Evolutionary conservation across 2,888 invertebrate genomes (phyloP), one percentile per base, ranked within the genome.

Genomic region (Amphipyra tragopoginis): DNA sequence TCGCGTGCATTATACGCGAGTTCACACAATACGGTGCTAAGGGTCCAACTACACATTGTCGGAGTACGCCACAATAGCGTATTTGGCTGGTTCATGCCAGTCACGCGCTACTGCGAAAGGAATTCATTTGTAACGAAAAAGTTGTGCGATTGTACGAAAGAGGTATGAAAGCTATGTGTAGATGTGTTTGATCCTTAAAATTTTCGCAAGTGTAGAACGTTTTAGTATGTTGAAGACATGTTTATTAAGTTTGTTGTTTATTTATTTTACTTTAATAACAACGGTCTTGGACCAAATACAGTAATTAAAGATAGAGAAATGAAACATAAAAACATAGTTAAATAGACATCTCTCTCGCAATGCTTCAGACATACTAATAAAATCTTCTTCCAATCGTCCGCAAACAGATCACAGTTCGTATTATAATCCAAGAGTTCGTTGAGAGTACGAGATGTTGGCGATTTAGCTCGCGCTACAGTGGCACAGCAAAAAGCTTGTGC

Each of bases 61-160:
- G 69, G 75, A 66, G 65, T 77, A 58, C 51, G 57, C 67, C 55
- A 77, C 83, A 83, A 82, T 81, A 69, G 80, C 63, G 65, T 62
- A 63, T 76, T 72, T 65, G 74, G 71, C 54, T 60, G 70, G 68
- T 77, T 75, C 80, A 89, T 88, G 86, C 88, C 68, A 78, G 83
- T 83, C 86, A 86, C 86, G 88, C 77, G 73, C 77, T 57, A 51
- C 64, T 65, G 72, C 81, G 81, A 86, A 89, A 88, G 73, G 86
- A 86, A 88, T 87, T 87, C 88, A 88, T 87, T 89, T 88, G 87
- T 86, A 82, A 79, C 83, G 85, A 83, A 86, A 89, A 83, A 85
- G 78, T 85, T 84, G 57, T 65, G 72, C 68, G 72, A 78, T 75
- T 79, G 72, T 49, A 57, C 53, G 63, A 38, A 50, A 40, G 45